These are phyloP conservation scores for Yponomeuta plumbellus DNA, from an alignment of 2,888 invertebrate genomes.

Conservation along the genomic window DNA sequence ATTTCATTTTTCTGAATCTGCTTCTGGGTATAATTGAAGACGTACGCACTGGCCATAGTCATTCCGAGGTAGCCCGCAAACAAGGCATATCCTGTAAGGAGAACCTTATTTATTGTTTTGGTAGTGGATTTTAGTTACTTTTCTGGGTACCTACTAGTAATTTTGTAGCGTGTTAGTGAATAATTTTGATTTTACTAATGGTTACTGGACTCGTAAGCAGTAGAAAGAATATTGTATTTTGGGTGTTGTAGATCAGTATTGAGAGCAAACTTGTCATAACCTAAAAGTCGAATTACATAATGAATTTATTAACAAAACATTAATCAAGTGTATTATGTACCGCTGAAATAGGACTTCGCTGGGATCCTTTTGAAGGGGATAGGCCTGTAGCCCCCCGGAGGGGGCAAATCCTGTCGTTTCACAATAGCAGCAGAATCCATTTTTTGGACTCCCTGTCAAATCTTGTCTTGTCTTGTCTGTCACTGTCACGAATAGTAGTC, in stretches of 20 bases:
- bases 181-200: too few species aligned
- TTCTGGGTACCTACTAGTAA: too few species aligned
- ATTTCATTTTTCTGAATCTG: constrained; percentile 74
- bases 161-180: too few species aligned
- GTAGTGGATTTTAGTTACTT: too few species aligned
- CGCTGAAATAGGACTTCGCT: constrained; percentile 82
- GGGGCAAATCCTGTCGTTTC: constrained; percentile 91
- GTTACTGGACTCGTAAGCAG: too few species aligned
- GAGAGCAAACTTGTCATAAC: neutral
- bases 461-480: neutral
- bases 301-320: constrained; percentile 24
- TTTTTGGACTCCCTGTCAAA: neutral
- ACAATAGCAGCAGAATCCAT: neutral
- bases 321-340: constrained; percentile 56
- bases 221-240: too few species aligned
- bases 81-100: constrained; percentile 75
- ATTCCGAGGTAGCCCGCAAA: constrained; percentile 78
- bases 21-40: constrained; percentile 76
- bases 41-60: constrained; percentile 73
- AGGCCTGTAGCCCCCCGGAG: constrained; percentile 90
- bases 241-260: too few species aligned
- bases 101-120: neutral
- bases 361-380: constrained; percentile 84
- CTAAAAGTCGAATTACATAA: constrained; percentile 51
- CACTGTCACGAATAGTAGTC: neutral